Percentiles rank a stretch among this genome's conserved stretches.
These are phyloP conservation scores for Oncorhynchus gorbuscha DNA, from an alignment of 2,113 vertebrate species.

Conservation along the genomic window DNA sequence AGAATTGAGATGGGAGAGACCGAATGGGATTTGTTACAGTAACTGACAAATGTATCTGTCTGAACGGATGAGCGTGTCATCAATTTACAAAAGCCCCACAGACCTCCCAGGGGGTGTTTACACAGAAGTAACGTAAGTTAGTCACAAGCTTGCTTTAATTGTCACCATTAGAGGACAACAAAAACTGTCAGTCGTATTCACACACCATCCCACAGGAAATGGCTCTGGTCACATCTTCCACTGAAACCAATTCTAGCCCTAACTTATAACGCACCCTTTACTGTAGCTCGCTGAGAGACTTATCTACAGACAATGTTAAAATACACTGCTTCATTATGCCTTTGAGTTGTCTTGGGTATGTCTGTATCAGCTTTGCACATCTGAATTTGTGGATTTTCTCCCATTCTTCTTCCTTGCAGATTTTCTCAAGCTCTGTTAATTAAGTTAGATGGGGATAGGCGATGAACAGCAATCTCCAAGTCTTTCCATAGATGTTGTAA, in stretches of 20 bases:
- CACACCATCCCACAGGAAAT: constrained; percentile 54
- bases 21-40: constrained; percentile 86
- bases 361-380: too few relatives aligned
- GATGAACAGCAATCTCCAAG: too few relatives aligned
- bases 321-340: neutral
- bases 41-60: constrained; percentile 91
- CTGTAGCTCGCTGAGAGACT: constrained; percentile 27
- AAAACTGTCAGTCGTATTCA: constrained; percentile 70
- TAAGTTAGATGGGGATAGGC: too few relatives aligned
- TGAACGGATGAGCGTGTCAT: constrained; percentile 90
- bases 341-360: neutral
- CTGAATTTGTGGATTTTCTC: too few relatives aligned
- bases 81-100: constrained; percentile 86
- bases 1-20: constrained; percentile 80
- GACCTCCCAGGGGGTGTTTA: constrained; percentile 85
- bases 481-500: too few relatives aligned
- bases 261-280: constrained; percentile 26
- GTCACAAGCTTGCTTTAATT: constrained; percentile 91
- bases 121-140: constrained; percentile 85
- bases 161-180: constrained; percentile 84
- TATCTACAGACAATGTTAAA: neutral
- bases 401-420: too few relatives aligned
- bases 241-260: constrained; percentile 37
- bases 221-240: constrained; percentile 40
- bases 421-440: too few relatives aligned